Percentiles rank a stretch among this genome's conserved stretches.
phyloP scores from a whole-genome alignment of 2,797 vertebrate genomes.

The Merluccius polli region DNA sequence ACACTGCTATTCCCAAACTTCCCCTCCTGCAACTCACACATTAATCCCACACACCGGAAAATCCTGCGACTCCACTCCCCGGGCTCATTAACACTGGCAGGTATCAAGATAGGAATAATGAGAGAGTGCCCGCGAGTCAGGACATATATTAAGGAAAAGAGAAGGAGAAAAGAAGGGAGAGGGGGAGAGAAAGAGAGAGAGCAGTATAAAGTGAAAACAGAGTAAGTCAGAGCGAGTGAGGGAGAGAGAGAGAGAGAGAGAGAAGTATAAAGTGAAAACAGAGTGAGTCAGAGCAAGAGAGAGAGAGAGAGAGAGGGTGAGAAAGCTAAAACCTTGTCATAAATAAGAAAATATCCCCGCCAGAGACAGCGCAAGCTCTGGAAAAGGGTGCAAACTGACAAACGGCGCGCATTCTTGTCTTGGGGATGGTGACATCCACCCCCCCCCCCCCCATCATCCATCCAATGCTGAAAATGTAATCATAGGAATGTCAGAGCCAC shows the following conservation, averaged over 20 bases:
- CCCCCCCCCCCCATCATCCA: slow-evolving; percentile 7
- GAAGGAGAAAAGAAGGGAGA: slow-evolving; percentile 38
- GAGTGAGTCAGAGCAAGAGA: neutral
- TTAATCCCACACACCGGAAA: slow-evolving; percentile 72
- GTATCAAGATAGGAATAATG: slow-evolving; percentile 80
- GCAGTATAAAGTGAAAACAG: slow-evolving; percentile 43
- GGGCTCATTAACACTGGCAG: slow-evolving; percentile 79
- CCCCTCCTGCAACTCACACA: slow-evolving; percentile 55
- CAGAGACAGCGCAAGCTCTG: slow-evolving; percentile 47
- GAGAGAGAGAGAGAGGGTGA: slow-evolving; percentile 8
- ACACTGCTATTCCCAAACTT: slow-evolving; percentile 69
- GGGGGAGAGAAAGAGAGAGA: slow-evolving; percentile 28
- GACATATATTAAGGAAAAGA: slow-evolving; percentile 57
- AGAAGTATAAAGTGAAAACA: no score
- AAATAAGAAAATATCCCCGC: slow-evolving; percentile 66
- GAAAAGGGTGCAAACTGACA: slow-evolving; percentile 48
- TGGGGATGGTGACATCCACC: slow-evolving; percentile 49
- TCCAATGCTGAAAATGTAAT: slow-evolving; percentile 49
- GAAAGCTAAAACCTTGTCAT: slow-evolving; percentile 54
- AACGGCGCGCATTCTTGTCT: slow-evolving; percentile 57
- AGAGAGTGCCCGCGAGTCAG: slow-evolving; percentile 76
- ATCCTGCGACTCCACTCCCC: slow-evolving; percentile 68
- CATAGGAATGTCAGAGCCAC: slow-evolving; percentile 36
- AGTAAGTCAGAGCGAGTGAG: slow-evolving; percentile 3
- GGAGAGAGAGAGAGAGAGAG: slow-evolving; percentile 36